Base-by-base conservation (phyloP, 2,888 invertebrate genomes). In the Archips crataeganus region DNA sequence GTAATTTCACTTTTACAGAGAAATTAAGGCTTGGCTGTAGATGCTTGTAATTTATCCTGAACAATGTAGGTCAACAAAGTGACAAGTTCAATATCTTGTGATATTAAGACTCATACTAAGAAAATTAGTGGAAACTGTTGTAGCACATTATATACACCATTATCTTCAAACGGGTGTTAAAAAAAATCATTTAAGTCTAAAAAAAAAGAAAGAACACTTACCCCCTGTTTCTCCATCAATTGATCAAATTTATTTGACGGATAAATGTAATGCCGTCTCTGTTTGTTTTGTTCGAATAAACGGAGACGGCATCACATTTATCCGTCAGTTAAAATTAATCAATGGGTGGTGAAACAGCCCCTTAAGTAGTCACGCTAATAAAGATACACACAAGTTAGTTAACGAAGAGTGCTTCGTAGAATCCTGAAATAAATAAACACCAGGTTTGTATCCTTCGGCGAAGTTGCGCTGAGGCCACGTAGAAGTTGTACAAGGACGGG, bases 71-170 rank as follows among this genome's bases (percentile, higher is more conserved):
- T 60, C 61, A 60, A 69, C 51, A 42, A 49, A 42, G 51, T 13
- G 42, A 15, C 68, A 47, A 47, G 74, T 57, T 74, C 51, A 61
- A 60, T 60, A 59, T 45, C 59, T 36, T 36, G 39, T 39, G 68
- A 63, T 63, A 64, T 74, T 49, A 47, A 39, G 39, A 59, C 71
- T 23, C 60, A 47, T 45, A 64, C 34, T 42, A 11, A 63, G 15
- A 59, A 70, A 47, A 47, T 60, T 9, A 6, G 39, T 39, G 4
- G 39, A 5, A 39, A 39, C 39, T 39, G 39, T 39, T 5, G 4
- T 39, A 39, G 4, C 39, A 3, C 39, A 23, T 0, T 0, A 23
- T 23, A 23, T 23, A 23, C 23, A 23, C 23, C 6, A 6, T 39
- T 39, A 39, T 39, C 39, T 39, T 39, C 39, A 6, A 39, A 39